Conservation (phyloP, 2,797 vertebrate genomes). For the Acipenser ruthenus region DNA sequence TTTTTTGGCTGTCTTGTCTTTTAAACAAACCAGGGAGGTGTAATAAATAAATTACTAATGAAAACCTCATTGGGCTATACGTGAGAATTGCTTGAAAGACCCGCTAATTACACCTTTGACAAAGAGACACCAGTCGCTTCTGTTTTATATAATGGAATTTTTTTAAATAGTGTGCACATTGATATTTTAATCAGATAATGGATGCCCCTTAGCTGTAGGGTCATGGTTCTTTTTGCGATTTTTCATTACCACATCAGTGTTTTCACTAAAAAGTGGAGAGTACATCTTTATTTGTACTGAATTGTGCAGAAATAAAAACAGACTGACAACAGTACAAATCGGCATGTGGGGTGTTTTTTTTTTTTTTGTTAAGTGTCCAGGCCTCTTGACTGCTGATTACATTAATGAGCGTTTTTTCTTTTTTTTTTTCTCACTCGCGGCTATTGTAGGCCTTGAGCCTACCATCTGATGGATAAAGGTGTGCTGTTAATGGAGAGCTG, state of each 20-base stretch:
- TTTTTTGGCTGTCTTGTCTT: no score
- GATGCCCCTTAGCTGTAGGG: no score
- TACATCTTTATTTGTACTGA: conserved; percentile 47
- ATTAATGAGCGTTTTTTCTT: conserved; percentile 57
- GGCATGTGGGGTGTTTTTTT: conserved; percentile 56
- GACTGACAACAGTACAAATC: conserved; percentile 45
- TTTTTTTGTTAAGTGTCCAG: conserved; percentile 37
- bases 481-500: conserved; percentile 58
- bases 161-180: no score
- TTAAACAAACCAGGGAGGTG: no score
- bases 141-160: no score
- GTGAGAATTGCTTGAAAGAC: no score
- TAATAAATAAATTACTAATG: no score
- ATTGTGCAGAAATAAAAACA: conserved; percentile 28
- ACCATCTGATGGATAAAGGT: conserved; percentile 48
- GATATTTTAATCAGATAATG: no score
- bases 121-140: no score
- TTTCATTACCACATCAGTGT: conserved; percentile 52
- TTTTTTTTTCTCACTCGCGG: conserved; percentile 20
- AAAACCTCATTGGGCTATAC: no score
- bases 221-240: conserved; percentile 27
- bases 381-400: conserved; percentile 63
- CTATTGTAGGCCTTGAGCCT: conserved; percentile 22
- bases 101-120: no score
- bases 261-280: conserved; percentile 42